Conservation (phyloP, 2,888 invertebrate species). For the Lacanobia oleracea region DNA sequence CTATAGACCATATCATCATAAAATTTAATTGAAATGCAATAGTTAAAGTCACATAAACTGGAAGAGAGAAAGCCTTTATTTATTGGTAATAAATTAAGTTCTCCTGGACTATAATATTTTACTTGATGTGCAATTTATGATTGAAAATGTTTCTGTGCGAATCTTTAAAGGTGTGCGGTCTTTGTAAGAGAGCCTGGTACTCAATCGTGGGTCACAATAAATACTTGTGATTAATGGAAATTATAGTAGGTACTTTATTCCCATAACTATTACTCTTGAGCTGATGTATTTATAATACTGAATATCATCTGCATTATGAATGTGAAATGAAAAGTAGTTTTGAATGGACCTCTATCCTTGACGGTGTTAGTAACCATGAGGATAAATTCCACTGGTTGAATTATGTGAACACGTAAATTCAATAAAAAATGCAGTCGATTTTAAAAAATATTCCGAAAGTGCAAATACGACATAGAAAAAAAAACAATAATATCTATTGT, state of each 20-base stretch:
- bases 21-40: constrained; percentile 12
- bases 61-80: constrained; percentile 29
- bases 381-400: background rate
- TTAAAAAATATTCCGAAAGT: background rate
- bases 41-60: constrained; percentile 4
- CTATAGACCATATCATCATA: background rate
- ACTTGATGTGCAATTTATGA: constrained; percentile 13
- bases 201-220: background rate
- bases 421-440: background rate
- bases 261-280: background rate
- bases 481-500: background rate
- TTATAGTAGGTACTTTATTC: background rate
- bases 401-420: background rate
- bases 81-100: constrained; percentile 29
- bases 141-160: constrained; percentile 11
- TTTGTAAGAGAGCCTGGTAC: background rate
- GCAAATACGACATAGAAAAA: background rate
- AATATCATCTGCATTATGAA: background rate
- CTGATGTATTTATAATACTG: constrained; percentile 3
- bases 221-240: background rate
- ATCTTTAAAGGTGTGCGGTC: constrained; percentile 13
- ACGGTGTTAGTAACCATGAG: background rate
- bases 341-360: background rate
- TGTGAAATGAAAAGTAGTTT: background rate
- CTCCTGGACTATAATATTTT: constrained; percentile 14